A percentile compares a stretch with the other conserved stretches of the same genome.
Evolutionary conservation across 2,797 vertebrate genomes (phyloP).

Genomic region (Ciconia nigra): DNA sequence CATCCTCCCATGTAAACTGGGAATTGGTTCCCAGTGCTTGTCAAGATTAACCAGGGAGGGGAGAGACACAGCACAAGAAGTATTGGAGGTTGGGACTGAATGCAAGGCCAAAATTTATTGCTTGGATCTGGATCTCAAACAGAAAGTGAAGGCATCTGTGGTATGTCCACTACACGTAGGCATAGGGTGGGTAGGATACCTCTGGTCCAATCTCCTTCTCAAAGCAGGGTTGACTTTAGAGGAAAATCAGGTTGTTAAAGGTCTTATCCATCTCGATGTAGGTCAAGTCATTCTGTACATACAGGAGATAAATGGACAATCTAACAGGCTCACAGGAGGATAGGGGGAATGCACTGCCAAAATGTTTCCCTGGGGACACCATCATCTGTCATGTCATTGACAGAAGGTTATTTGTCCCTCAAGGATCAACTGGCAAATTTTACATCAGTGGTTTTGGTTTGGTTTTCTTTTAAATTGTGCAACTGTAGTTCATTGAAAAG

Average conservation of each 20-base stretch:
- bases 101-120: not conserved
- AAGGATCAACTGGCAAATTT: not conserved
- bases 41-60: not conserved
- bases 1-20: not conserved
- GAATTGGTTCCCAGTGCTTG: not conserved
- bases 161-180: too few species aligned
- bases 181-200: not conserved
- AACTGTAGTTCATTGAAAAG: not conserved
- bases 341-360: too few species aligned
- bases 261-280: not conserved
- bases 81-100: not conserved
- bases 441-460: fast-evolving
- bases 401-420: not conserved
- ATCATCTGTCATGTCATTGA: not conserved
- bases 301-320: not conserved
- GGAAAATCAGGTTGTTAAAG: not conserved
- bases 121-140: not conserved
- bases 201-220: not conserved
- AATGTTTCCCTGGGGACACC: not conserved
- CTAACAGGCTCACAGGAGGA: not conserved
- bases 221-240: not conserved
- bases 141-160: not conserved
- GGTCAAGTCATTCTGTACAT: not conserved
- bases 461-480: not conserved
- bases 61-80: not conserved